Evolutionary conservation across 37 sponge, comb jelly and placozoan species (phyloP), one percentile per base, ranked within the genome.

Genomic region (Crambe crambe): DNA sequence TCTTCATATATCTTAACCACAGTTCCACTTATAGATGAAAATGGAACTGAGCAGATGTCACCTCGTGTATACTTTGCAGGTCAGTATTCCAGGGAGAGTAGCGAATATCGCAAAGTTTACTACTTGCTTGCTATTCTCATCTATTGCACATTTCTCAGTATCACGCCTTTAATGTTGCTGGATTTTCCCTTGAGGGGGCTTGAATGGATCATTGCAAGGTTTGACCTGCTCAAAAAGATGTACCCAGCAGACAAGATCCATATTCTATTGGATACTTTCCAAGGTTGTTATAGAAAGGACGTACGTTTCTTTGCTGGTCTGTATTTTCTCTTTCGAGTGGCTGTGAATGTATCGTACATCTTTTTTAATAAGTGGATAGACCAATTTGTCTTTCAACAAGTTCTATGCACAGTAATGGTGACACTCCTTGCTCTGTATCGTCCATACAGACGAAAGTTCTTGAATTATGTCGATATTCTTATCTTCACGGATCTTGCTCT

Each of bases 261-360:
- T 37, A 56, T 83, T 38, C 35, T 88, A 10, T 65, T 88, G 9
- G 77, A 82, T 37, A 62, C 78, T 0, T 88, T 88, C 56, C 78
- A 82, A 27, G 88, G 83, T 0, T 88, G 88, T 67, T 88, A 78
- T 42, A 68, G 70, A 31, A 76, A 82, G 32, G 70, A 77, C 18
- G 42, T 39, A 22, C n/a, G 77, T 0, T 88, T 77, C 73, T 88
- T 88, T 77, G 88, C 88, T 1, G 88, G 88, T 25, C 21, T 80
- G 12, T 73, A 81, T 34, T 88, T 88, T 51, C 37, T 88, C 0
- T 82, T 71, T 65, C 84, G 89, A 5, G 57, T 88, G 27, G 26
- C 27, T 26, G 44, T 74, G 29, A 75, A 75, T 38, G 17, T 75
- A 0, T 54, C 66, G 26, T 74, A 72, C 56, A 37, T 68, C 21